Conservation (phyloP, 2,888 invertebrate genomes). For the Meteorus cinctellus region DNA sequence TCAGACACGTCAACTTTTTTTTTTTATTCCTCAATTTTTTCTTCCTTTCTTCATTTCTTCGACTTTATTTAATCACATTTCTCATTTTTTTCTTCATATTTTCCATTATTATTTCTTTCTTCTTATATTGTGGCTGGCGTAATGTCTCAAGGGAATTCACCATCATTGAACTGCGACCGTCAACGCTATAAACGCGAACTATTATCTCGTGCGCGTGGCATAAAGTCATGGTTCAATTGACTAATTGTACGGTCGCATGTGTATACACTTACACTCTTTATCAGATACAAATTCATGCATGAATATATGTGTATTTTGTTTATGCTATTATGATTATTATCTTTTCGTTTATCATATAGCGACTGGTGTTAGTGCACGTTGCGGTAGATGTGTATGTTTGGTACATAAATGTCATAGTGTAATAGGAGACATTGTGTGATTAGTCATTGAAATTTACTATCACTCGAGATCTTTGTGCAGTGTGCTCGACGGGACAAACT, state of each 20-base stretch:
- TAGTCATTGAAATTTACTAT: slow-evolving; percentile 49
- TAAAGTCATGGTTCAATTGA: slow-evolving; percentile 19
- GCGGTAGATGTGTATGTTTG: not conserved
- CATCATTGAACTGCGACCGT: slow-evolving; percentile 20
- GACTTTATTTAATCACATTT: slow-evolving; percentile 14
- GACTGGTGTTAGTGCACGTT: no score
- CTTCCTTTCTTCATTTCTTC: not conserved
- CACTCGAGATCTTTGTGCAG: slow-evolving; percentile 28
- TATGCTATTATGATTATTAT: slow-evolving; percentile 31
- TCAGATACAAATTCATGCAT: slow-evolving; percentile 20
- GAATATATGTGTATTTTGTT: slow-evolving; percentile 21
- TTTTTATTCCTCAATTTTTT: slow-evolving; percentile 36
- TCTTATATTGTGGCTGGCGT: slow-evolving; percentile 3
- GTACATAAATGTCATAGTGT: slow-evolving; percentile 25
- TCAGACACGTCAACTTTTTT: slow-evolving; percentile 40
- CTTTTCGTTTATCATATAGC: not conserved
- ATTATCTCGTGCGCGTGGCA: slow-evolving; percentile 13
- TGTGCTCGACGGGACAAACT: slow-evolving; percentile 17
- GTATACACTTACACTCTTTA: slow-evolving; percentile 4
- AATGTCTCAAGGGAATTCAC: not conserved
- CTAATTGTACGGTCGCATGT: slow-evolving; percentile 9
- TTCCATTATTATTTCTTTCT: slow-evolving; percentile 26
- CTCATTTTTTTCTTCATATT: slow-evolving; percentile 17
- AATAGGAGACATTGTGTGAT: slow-evolving; percentile 43
- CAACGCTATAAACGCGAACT: slow-evolving; percentile 8